These are phyloP conservation scores for Watsonalla binaria DNA, from an alignment of 2,888 invertebrate genomes.

Conservation along the genomic window DNA sequence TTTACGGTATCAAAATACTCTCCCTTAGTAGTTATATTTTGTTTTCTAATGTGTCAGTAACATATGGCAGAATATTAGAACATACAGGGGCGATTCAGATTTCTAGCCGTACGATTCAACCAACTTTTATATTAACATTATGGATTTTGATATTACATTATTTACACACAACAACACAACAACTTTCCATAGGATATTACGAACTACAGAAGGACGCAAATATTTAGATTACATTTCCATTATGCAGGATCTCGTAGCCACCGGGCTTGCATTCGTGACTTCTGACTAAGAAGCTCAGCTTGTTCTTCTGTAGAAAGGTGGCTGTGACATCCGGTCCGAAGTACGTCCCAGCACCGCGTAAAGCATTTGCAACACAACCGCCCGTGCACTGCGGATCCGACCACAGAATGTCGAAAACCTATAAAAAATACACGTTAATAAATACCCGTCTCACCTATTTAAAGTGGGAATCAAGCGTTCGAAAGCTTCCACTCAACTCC, in stretches of 20 bases:
- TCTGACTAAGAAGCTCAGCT: constrained; percentile 87
- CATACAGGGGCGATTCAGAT: no score
- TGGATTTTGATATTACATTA: no score
- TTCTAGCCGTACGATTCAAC: no score
- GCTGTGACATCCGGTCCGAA: constrained; percentile 94
- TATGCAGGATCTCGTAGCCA: constrained; percentile 92
- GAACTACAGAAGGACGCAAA: no score
- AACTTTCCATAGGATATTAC: no score
- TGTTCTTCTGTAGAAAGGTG: constrained; percentile 86
- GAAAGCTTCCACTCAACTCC: background rate
- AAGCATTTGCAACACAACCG: constrained; percentile 89
- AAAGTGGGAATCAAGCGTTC: background rate
- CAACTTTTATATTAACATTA: no score
- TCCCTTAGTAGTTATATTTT: no score
- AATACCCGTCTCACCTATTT: constrained; percentile 1
- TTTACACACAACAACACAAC: no score
- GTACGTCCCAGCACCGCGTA: constrained; percentile 94
- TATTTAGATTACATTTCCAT: constrained; percentile 81
- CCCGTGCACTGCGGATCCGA: constrained; percentile 91
- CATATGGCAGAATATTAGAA: no score
- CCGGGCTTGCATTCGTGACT: constrained; percentile 97
- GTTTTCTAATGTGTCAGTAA: no score
- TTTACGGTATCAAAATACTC: no score
- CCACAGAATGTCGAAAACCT: constrained; percentile 97
- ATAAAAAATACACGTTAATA: constrained; percentile 13